A percentile compares a stretch with the other conserved stretches of the same genome.
Evolutionary conservation across 2,797 vertebrate genomes (phyloP).

Genomic region (Yasuhikotakia modesta): DNA sequence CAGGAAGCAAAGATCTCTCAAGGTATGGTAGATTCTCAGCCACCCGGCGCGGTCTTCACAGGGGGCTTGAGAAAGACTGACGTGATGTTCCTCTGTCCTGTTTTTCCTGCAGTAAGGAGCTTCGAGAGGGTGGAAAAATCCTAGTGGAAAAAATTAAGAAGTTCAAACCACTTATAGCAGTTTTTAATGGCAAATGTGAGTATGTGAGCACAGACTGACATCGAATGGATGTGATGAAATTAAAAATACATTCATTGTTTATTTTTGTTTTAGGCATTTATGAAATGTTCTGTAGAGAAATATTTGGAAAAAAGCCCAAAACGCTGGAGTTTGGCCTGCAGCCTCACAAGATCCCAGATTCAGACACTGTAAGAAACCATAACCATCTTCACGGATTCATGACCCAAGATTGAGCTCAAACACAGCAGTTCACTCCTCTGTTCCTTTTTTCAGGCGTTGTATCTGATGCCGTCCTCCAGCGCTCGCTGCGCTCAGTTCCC

Average conservation of each 20-base stretch:
- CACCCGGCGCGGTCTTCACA: background rate
- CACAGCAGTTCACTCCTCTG: background rate
- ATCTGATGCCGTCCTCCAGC: constrained; percentile 97
- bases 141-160: constrained; percentile 95
- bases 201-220: background rate
- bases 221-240: background rate
- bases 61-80: background rate
- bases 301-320: constrained; percentile 95
- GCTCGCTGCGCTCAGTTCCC: constrained; percentile 98
- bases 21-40: constrained; percentile 72
- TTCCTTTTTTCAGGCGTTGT: constrained; percentile 81
- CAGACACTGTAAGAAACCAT: constrained; percentile 86
- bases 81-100: background rate
- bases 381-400: background rate
- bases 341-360: constrained; percentile 94
- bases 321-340: constrained; percentile 95
- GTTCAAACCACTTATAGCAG: constrained; percentile 94
- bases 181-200: constrained; percentile 93
- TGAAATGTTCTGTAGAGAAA: constrained; percentile 98
- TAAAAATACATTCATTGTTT: background rate
- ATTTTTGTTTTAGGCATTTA: constrained; percentile 85
- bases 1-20: constrained; percentile 95
- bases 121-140: constrained; percentile 96
- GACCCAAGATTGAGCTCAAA: background rate
- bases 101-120: constrained; percentile 84